Base-by-base conservation (phyloP, 2,888 invertebrate genomes). In the Microdon myrmicae region DNA sequence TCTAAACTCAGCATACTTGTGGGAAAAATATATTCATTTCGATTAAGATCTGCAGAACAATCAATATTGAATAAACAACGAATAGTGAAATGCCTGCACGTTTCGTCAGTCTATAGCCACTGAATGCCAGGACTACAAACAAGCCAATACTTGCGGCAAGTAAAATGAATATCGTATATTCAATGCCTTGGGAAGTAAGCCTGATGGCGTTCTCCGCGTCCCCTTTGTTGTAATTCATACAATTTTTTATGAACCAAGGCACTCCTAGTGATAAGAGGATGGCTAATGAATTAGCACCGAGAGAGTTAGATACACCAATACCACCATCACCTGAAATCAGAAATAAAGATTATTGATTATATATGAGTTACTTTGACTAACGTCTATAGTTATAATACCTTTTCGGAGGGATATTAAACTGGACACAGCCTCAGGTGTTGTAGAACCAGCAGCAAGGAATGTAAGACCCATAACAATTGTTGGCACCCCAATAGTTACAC, bases 391-490 rank as follows among this genome's bases (percentile, higher is more conserved):
- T n/a, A 4, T 13, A 3, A 48, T 22, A 92, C 94, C 95, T 85
- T 89, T 87, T 73, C 90, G 84, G 1, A 93, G 87, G 74, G 94
- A 90, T 67, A 96, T 91, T 22, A 90, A 86, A 72, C 93, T 92
- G 0, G 94, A 92, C 22, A 84, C 83, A 0, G 85, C 85, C 72
- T 86, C 96, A 0, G 96, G 96, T 70, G 96, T 84, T 70, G 92
- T 92, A 1, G 94, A 93, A 2, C 95, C 96, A 10, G 92, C 92
- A 0, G 95, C 94, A 59, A 95, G 81, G 72, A 96, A 90, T 0
- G 94, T 94, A 72, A 96, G 86, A 2, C 95, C 96, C 89, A 95
- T 91, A 1, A 96, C 88, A 6, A 92, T 89, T 70, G 94, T 93
- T 0, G 94, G 90, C 37, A 96, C 90, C 3, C 84, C 82, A 28